Percentiles rank a stretch among this genome's conserved stretches.
These are phyloP conservation scores for Chrysolina americana DNA, from an alignment of 2,888 invertebrate species.

Conservation along the genomic window DNA sequence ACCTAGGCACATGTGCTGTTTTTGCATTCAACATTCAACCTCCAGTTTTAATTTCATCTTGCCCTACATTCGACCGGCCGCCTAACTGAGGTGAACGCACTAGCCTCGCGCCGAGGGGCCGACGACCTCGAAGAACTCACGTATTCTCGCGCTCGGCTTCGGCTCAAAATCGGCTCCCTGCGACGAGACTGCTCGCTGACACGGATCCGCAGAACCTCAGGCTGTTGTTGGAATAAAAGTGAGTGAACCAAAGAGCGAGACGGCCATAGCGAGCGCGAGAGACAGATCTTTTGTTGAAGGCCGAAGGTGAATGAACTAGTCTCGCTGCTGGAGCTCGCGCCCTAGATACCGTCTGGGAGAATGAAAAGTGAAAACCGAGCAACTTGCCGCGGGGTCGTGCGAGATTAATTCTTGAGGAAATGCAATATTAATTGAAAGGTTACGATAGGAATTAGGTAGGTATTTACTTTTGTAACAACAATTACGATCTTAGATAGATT, in stretches of 20 bases:
- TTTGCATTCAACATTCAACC: slow-evolving; percentile 69
- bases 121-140: slow-evolving; percentile 66
- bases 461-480: background rate
- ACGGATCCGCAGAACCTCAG: slow-evolving; percentile 62
- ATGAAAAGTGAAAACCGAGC: slow-evolving; percentile 58
- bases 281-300: slow-evolving; percentile 69
- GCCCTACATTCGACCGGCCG: slow-evolving; percentile 74
- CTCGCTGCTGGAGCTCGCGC: slow-evolving; percentile 67
- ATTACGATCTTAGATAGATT: too few species aligned
- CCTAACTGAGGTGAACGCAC: slow-evolving; percentile 73
- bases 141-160: background rate
- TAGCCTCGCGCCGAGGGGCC: slow-evolving; percentile 71
- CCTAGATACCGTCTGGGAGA: slow-evolving; percentile 46
- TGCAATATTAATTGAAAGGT: background rate
- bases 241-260: slow-evolving; percentile 58
- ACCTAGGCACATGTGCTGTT: slow-evolving; percentile 67
- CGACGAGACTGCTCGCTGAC: slow-evolving; percentile 62
- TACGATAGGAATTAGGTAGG: background rate
- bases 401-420: slow-evolving; percentile 45
- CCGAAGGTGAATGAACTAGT: slow-evolving; percentile 76
- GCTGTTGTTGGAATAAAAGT: slow-evolving; percentile 64
- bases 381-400: slow-evolving; percentile 20
- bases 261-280: slow-evolving; percentile 54
- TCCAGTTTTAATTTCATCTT: slow-evolving; percentile 76
- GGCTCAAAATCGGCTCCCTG: slow-evolving; percentile 27